Percentiles rank a stretch among this genome's conserved stretches.
Evolutionary conservation across 35 echinoderm and acorn worm genomes (phyloP).

Genomic region (Eucidaris tribuloides): DNA sequence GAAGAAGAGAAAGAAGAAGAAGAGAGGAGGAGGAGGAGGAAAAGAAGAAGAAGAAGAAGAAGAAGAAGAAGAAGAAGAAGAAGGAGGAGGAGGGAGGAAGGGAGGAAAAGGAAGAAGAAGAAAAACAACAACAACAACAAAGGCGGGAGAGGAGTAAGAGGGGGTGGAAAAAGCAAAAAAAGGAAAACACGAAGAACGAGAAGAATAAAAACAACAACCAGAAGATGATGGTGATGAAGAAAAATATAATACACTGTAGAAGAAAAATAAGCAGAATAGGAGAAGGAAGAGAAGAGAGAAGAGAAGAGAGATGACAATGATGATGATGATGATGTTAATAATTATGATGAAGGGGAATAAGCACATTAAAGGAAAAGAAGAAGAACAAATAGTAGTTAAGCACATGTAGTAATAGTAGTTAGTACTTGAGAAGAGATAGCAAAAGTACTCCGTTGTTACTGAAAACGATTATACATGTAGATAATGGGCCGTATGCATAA

Average conservation of each 20-base stretch:
- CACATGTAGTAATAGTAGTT: not conserved
- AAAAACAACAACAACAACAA: too few species aligned
- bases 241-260: not conserved
- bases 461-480: too few species aligned
- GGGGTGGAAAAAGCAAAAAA: not conserved
- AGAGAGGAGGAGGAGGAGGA: not conserved
- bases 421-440: too few species aligned
- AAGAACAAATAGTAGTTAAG: not conserved
- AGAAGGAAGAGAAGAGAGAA: slow-evolving; percentile 1
- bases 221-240: slow-evolving; percentile 9
- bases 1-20: too few species aligned
- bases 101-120: too few species aligned
- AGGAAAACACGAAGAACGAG: too few species aligned
- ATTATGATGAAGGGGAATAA: not conserved
- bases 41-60: not conserved
- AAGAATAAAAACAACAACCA: slow-evolving; percentile 6
- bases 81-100: not conserved
- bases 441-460: too few species aligned
- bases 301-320: not conserved
- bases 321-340: not conserved
- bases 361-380: not conserved
- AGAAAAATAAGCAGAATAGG: not conserved
- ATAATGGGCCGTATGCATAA: too few species aligned
- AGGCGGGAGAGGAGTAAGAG: too few species aligned
- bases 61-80: not conserved